Percentiles rank a stretch among this genome's conserved stretches.
phyloP scores from a whole-genome alignment of 2,888 invertebrate genomes.

The Cephus nigrinus region DNA sequence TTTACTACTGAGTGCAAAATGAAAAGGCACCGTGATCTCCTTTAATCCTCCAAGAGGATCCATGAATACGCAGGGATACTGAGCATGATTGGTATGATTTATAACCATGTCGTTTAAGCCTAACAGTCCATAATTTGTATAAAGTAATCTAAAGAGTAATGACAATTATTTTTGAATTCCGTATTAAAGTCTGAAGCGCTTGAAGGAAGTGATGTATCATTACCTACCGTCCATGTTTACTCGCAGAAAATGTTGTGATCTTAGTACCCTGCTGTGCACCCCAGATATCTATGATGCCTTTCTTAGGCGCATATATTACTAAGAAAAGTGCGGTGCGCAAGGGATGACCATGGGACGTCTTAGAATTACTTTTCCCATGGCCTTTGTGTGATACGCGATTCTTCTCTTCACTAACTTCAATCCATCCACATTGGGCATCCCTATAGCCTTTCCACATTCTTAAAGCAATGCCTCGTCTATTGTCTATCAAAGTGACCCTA shows the following conservation, averaged over 20 bases:
- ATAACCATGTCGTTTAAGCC: constrained; percentile 72
- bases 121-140: constrained; percentile 84
- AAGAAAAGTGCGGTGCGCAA: constrained; percentile 82
- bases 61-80: constrained; percentile 81
- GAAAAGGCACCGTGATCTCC: constrained; percentile 89
- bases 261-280: constrained; percentile 89
- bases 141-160: constrained; percentile 71
- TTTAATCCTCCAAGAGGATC: constrained; percentile 87
- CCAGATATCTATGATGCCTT: constrained; percentile 95
- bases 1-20: constrained; percentile 87
- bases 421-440: constrained; percentile 94
- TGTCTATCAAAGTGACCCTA: constrained; percentile 88
- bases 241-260: constrained; percentile 91
- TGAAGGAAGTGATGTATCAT: background rate
- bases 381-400: constrained; percentile 35
- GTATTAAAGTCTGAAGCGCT: background rate
- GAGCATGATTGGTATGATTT: constrained; percentile 68
- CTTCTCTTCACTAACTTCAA: constrained; percentile 81
- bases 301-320: constrained; percentile 91
- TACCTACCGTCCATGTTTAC: constrained; percentile 77
- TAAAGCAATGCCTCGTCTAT: constrained; percentile 80
- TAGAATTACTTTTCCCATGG: constrained; percentile 7
- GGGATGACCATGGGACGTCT: constrained; percentile 41
- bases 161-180: background rate
- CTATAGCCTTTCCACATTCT: constrained; percentile 96